Evolutionary conservation across 2,797 vertebrate species (phyloP), one percentile per base, ranked within the genome.

Genomic region (Rhinella marina): DNA sequence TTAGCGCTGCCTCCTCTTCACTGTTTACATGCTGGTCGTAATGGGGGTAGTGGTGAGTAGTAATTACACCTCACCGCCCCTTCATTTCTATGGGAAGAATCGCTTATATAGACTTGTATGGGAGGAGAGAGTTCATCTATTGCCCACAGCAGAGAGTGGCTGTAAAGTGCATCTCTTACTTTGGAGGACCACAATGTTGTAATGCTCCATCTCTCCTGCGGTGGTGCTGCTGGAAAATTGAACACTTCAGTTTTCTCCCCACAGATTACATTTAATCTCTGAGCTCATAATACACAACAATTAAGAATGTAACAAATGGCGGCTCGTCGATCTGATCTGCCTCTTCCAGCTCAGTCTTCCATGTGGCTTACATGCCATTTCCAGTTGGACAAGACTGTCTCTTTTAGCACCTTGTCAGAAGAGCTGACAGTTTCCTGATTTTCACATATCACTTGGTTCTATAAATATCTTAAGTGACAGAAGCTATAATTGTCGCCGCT

Each of bases 381-480:
- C 32, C 56, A 32, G 68, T 52, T 72, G 32, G 27, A 27, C n/a
- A n/a, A 48, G 66, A 17, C 16, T 21, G 80, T n/a, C 29, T 57
- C 7, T 81, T 75, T 57, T 84, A 56, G 19, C n/a, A 12, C n/a
- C 50, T 25, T 81, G 78, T 52, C 70, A 12, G 23, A 76, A 68
- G 50, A 85, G 84, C 83, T 88, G 23, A 79, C 87, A 52, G 25
- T 64, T 68, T 57, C 32, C 10, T 25, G 50, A 5, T 23, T 23
- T 3, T 61, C 66, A 32, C 56, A 13, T 54, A 79, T 75, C 87
- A 81, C 68, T 68, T 62, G 50, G 0, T n/a, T 12, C 70, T 86
- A 89, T 89, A 89, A 86, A 86, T 86, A 89, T 21, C 57, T 8
- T 29, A 2, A 19, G 27, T 82, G 70, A 82, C 59, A 82, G 78